A percentile compares a stretch with the other conserved stretches of the same genome.
phyloP scores from a whole-genome alignment of 64 coral and sea anemone genomes.

The Montipora capricornis region DNA sequence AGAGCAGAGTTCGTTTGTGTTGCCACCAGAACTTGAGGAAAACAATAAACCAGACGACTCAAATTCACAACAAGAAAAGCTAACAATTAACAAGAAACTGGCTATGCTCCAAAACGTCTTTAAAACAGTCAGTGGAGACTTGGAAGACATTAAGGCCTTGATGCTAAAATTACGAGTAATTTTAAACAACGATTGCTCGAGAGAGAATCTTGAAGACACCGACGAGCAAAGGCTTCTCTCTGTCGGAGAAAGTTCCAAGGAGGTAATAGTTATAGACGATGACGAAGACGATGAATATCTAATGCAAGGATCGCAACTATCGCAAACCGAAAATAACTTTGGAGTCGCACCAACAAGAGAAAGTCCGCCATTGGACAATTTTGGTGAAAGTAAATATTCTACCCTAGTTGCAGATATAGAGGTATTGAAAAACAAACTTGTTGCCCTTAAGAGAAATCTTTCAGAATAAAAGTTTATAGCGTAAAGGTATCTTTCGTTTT shows the following conservation, averaged over 20 bases:
- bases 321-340: not conserved
- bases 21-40: not conserved
- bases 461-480: not conserved
- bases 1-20: not conserved
- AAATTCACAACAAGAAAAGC: not conserved
- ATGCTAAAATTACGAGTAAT: constrained; percentile 15
- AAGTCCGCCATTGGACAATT: not conserved
- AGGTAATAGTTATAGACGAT: constrained; percentile 14
- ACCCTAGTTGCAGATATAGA: constrained; percentile 27
- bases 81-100: not conserved
- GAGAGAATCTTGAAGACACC: not conserved
- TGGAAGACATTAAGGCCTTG: constrained; percentile 23
- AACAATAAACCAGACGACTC: not conserved
- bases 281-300: not conserved
- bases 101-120: not conserved
- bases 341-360: not conserved
- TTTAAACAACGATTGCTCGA: not conserved
- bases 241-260: not conserved
- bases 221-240: not conserved
- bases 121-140: constrained; percentile 21
- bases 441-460: constrained; percentile 41
- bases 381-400: constrained; percentile 15
- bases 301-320: not conserved
- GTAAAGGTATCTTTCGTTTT: not conserved
- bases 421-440: constrained; percentile 44